A percentile compares a stretch with the other conserved stretches of the same genome.
These are phyloP conservation scores for Thalassoma bifasciatum DNA, from an alignment of 2,113 vertebrate species.

Conservation along the genomic window DNA sequence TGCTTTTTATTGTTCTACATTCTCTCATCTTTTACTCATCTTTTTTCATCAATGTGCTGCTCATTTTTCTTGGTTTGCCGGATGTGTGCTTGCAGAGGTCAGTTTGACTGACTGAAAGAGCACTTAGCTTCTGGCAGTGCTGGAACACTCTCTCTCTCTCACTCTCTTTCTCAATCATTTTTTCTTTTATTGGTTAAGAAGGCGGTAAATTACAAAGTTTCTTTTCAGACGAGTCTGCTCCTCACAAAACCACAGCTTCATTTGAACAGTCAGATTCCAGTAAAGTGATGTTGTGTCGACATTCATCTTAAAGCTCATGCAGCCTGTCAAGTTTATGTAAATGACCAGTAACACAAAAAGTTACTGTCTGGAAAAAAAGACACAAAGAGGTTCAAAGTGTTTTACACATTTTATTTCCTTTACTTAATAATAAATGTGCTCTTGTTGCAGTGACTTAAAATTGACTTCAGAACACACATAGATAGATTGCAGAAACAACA, in stretches of 20 bases:
- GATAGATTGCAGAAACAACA: no score
- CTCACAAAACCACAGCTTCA: constrained; percentile 9
- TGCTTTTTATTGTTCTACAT: constrained; percentile 6
- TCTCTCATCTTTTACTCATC: not conserved
- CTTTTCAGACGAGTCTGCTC: constrained; percentile 15
- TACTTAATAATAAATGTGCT: no score
- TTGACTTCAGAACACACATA: no score
- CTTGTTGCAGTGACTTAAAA: no score
- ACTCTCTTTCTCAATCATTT: constrained; percentile 24
- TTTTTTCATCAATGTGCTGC: constrained; percentile 12
- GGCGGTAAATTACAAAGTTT: constrained; percentile 7
- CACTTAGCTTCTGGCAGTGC: constrained; percentile 68
- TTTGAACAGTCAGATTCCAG: constrained; percentile 16
- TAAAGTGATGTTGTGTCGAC: not conserved
- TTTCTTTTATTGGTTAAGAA: constrained; percentile 26
- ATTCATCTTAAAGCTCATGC: not conserved
- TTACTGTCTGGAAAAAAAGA: not conserved
- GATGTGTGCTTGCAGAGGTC: constrained; percentile 41
- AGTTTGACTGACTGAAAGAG: constrained; percentile 69
- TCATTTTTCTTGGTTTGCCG: constrained; percentile 44
- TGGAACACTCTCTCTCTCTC: not conserved
- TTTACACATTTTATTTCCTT: no score
- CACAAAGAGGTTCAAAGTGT: not conserved
- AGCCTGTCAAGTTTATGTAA: not conserved
- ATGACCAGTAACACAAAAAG: not conserved